Evolutionary conservation across 1,140 invertebrate species (phyloP), one percentile per base, ranked within the genome.

Genomic region (Trichonephila inaurata): DNA sequence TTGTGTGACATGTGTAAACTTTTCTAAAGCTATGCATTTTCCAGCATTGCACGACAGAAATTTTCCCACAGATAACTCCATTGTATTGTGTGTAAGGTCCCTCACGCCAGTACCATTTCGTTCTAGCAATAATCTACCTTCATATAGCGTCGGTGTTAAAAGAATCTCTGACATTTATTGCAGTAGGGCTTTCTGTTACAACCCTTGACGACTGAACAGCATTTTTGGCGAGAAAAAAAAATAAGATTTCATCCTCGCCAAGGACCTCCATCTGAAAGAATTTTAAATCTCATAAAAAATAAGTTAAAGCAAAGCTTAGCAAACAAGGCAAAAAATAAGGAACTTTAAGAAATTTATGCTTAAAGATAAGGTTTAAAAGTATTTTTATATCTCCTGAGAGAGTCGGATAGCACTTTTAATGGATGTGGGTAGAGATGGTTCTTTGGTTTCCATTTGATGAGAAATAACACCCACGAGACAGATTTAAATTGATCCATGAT

Each of bases 281-380:
- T 19, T 58, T 87, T 62, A 87, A 87, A 87, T 72, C 64, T 33
- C 87, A 33, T 51, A 62, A 87, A 62, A 62, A 60, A 60, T 19
- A 85, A 60, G 58, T 28, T 7, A 85, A 61, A 19, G 58, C 28
- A 85, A 85, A 85, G 28, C 83, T 21, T 58, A 21, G 83, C 44
- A 40, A 77, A 12, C 51, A 24, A 33, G 51, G 14, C 10, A 87
- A 87, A 62, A 64, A 33, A 87, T 16, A 62, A 89, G 61, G 19
- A 77, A 61, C 19, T n/a, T 7, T 51, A 51, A 33, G 24, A 90
- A 33, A 90, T 90, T 90, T 90, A 90, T 90, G 58, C 62, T 24
- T 64, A 64, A 66, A 92, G 90, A 69, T 92, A 92, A 51, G 81
- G 90, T 85, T 91, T 92, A 62, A 92, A 92, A 85, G 72, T 85